Evolutionary conservation across 2,113 vertebrate species (phyloP).

Genomic region (Anhinga rufa): DNA sequence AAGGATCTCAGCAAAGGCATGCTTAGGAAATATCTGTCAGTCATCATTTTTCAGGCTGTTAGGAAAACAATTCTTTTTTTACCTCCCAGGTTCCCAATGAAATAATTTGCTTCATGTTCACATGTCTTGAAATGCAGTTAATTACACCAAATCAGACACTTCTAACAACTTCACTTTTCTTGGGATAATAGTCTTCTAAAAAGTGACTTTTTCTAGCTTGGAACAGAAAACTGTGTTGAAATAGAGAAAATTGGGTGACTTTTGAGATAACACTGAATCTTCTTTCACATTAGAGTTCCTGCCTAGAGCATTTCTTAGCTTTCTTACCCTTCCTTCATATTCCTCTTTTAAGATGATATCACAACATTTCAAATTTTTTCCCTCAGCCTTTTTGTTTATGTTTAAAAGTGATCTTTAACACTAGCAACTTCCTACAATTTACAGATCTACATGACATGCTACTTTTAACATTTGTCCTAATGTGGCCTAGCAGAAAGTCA

Average conservation of each 20-base stretch:
- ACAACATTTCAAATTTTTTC: background rate
- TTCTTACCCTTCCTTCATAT: background rate
- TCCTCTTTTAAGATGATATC: background rate
- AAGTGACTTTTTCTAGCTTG: background rate
- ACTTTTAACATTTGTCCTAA: fast-evolving
- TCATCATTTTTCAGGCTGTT: background rate
- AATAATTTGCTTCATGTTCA: background rate
- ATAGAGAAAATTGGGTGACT: background rate
- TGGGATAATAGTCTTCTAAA: background rate
- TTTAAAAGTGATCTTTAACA: background rate
- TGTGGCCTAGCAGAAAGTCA: background rate
- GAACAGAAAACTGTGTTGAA: background rate
- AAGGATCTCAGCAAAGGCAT: background rate
- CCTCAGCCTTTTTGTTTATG: background rate
- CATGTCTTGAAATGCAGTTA: background rate
- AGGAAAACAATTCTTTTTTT: background rate
- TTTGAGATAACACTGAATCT: background rate
- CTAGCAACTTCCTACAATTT: background rate
- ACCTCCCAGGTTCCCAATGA: background rate
- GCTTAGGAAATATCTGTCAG: background rate
- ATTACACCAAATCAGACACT: background rate
- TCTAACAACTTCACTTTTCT: background rate
- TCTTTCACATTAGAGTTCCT: background rate
- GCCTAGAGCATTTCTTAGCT: background rate
- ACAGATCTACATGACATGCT: fast-evolving